Evolutionary conservation across 2,113 vertebrate genomes (phyloP).

Genomic region (Gallinago jamesoni): DNA sequence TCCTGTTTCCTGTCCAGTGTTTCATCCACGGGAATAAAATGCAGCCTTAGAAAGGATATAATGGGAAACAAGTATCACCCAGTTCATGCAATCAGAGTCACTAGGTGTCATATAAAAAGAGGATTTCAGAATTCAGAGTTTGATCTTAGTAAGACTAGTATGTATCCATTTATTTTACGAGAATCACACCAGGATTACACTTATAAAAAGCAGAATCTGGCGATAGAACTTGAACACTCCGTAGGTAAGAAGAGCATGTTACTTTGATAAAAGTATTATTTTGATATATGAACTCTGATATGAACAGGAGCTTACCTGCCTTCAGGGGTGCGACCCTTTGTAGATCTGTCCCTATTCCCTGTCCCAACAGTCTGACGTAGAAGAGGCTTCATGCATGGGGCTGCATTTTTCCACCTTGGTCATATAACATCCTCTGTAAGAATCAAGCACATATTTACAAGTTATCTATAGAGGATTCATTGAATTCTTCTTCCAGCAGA

Average conservation of each 20-base stretch:
- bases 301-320: background rate
- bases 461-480: background rate
- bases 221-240: background rate
- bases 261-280: background rate
- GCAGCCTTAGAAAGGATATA: background rate
- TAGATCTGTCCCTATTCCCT: background rate
- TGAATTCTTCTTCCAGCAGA: background rate
- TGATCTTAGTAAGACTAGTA: background rate
- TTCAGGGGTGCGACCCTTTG: background rate
- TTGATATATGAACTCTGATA: background rate
- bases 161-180: background rate
- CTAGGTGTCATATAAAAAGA: background rate
- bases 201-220: background rate
- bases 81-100: background rate
- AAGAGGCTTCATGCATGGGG: background rate
- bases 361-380: background rate
- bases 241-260: background rate
- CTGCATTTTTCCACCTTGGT: background rate
- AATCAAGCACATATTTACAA: background rate
- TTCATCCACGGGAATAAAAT: background rate
- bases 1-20: background rate
- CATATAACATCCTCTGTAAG: background rate
- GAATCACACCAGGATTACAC: background rate
- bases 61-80: background rate
- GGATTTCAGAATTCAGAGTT: background rate